phyloP scores from a whole-genome alignment of 2,888 invertebrate species.

The Aplocera efformata region DNA sequence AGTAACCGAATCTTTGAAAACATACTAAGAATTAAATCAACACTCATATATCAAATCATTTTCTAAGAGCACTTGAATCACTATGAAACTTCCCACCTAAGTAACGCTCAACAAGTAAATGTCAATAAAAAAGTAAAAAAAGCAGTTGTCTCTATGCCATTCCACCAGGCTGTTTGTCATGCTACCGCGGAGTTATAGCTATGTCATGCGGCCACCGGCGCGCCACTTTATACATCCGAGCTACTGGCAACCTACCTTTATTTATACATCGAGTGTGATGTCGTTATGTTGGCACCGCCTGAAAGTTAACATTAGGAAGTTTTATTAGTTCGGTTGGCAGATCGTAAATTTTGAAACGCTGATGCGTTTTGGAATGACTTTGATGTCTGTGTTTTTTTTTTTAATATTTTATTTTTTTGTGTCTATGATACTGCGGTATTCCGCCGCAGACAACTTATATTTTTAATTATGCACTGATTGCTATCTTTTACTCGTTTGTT shows the following conservation, averaged over 20 bases:
- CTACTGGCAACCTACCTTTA: constrained; percentile 57
- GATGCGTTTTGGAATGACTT: constrained; percentile 2
- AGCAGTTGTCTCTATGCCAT: constrained; percentile 48
- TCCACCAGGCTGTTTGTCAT: constrained; percentile 70
- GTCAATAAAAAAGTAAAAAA: constrained; percentile 25
- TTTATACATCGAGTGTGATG: constrained; percentile 38
- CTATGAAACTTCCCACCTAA: constrained; percentile 4
- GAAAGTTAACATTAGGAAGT: constrained; percentile 27
- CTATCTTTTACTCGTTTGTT: too few species aligned
- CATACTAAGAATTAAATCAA: too few species aligned
- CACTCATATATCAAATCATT: constrained; percentile 1
- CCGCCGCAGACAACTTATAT: too few species aligned
- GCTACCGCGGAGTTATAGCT: constrained; percentile 76
- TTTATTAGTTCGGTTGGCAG: constrained; percentile 30
- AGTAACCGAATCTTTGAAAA: too few species aligned
- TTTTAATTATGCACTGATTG: too few species aligned
- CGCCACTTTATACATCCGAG: constrained; percentile 80
- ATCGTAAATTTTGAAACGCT: constrained; percentile 24
- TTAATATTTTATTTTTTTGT: too few species aligned
- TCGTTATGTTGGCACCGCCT: constrained; percentile 28
- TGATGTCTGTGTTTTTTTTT: constrained; percentile 3
- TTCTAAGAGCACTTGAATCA: constrained; percentile 5
- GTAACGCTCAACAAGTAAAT: constrained; percentile 11
- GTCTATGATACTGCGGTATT: too few species aligned
- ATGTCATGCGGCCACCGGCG: constrained; percentile 79